Evolutionary conservation across 2,113 vertebrate genomes (phyloP), one percentile per base, ranked within the genome.

Genomic region (Progne subis): DNA sequence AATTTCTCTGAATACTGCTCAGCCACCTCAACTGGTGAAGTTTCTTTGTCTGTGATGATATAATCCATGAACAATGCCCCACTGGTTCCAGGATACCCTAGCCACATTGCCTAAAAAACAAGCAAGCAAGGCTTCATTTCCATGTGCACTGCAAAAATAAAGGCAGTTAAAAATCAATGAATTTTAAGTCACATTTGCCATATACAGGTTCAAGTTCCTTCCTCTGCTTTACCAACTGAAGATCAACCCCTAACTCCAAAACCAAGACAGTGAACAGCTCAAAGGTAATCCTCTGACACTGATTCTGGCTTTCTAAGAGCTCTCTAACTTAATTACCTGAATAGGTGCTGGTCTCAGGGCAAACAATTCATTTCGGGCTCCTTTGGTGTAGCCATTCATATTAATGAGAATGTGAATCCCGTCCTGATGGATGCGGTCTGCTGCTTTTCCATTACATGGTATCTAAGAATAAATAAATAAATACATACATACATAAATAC

Each of bases 331-430:
- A 44, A 11, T 94, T 96, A 99, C 99, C 99, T 99, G 99, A 96
- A 99, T 97, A 41, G 99, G 99, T 69, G 99, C 99, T 70, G 99
- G 98, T 55, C 98, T 98, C 59, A 99, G 98, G 60, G 99, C 99
- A 97, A 99, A 99, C 20, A 99, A 97, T 71, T 99, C 99, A 89
- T 99, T 99, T 28, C 99, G 97, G 37, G 99, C 99, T 89, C 99
- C 99, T 96, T 99, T 99, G 57, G 99, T 99, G 94, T 99, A 99
- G 57, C 99, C 99, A 70, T 99, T 99, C 99, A 99, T 99, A 95
- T 99, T 99, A 90, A 99, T 97, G 81, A 99, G 98, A 89, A 99
- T 99, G 95, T 99, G 98, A 90, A 99, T 95, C 90, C 99, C 99
- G 60, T 99, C 99, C 96, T 99, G 99, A 94, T 99, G 99, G 87